A percentile compares a stretch with the other conserved stretches of the same genome.
phyloP scores from a whole-genome alignment of 1,140 invertebrate species.

The Halotydeus destructor region DNA sequence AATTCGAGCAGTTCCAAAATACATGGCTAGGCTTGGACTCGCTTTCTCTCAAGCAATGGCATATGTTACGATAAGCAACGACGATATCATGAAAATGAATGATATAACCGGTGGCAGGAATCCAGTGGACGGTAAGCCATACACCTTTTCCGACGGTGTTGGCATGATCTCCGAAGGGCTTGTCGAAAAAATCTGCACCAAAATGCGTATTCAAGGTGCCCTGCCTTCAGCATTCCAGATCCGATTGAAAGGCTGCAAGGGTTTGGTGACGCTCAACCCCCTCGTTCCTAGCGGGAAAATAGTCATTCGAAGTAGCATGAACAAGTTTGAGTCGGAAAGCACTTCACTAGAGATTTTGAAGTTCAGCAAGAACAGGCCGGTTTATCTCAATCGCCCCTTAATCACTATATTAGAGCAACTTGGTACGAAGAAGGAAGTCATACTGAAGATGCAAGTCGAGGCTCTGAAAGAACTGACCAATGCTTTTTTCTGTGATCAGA shows the following conservation, averaged over 20 bases:
- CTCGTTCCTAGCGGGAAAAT: conserved; percentile 10
- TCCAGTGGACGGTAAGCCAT: conserved; percentile 10
- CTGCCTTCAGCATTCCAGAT: conserved; percentile 17
- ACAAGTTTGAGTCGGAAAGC: conserved; percentile 14
- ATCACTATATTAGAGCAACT: conserved; percentile 18
- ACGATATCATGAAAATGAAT: conserved; percentile 8
- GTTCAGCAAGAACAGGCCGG: conserved; percentile 1
- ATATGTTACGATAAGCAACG: conserved; percentile 43
- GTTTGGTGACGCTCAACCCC: conserved; percentile 16
- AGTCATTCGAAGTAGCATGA: conserved; percentile 15
- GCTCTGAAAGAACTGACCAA: conserved; percentile 11
- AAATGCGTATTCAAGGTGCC: conserved; percentile 2
- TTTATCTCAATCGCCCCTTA: conserved; percentile 16
- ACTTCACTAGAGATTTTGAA: conserved; percentile 5
- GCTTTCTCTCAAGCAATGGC: conserved; percentile 36
- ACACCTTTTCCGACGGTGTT: conserved; percentile 20
- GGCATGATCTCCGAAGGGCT: conserved; percentile 18
- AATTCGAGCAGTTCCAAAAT: conserved; percentile 20
- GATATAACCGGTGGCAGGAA: conserved; percentile 9
- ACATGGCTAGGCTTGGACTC: conserved; percentile 22
- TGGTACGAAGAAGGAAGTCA: conserved; percentile 7
- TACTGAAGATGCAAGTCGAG: conserved; percentile 11
- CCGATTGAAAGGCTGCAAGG: conserved; percentile 18
- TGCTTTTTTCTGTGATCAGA: conserved; percentile 13
- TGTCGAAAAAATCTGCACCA: conserved; percentile 9